Conservation (phyloP, 1,140 invertebrate genomes). For the Anastrepha ludens region DNA sequence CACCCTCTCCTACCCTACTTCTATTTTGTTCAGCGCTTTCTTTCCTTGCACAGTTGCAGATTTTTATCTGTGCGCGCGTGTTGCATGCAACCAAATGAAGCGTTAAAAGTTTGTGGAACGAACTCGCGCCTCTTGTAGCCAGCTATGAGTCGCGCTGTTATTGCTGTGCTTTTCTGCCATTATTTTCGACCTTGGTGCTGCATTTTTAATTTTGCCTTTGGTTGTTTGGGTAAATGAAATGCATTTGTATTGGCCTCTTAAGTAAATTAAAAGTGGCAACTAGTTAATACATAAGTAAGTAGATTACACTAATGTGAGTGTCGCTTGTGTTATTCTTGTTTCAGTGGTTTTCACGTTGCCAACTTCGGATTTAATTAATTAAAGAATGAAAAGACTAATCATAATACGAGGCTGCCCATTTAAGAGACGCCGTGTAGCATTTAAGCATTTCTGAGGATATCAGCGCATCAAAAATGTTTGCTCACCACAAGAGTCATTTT, state of each 20-base stretch:
- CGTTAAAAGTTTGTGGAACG: conserved; percentile 10
- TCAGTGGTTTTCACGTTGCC: not conserved
- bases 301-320: not conserved
- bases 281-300: not conserved
- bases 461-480: too few relatives aligned
- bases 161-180: not conserved
- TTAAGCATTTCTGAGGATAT: too few relatives aligned
- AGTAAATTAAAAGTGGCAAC: not conserved
- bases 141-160: not conserved
- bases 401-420: too few relatives aligned
- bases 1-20: not conserved
- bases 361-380: too few relatives aligned
- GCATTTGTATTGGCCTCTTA: not conserved
- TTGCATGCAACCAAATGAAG: conserved; percentile 38
- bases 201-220: not conserved
- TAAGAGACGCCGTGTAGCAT: too few relatives aligned
- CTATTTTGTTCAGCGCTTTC: not conserved
- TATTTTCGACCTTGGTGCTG: not conserved
- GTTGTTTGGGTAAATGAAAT: not conserved
- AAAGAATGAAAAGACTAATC: too few relatives aligned
- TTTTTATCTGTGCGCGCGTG: conserved; percentile 5
- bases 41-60: conserved; percentile 1
- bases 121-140: not conserved
- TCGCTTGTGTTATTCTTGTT: not conserved
- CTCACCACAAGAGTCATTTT: too few relatives aligned